These are phyloP conservation scores for Euclidia mi DNA, from an alignment of 2,888 invertebrate species.

Conservation along the genomic window DNA sequence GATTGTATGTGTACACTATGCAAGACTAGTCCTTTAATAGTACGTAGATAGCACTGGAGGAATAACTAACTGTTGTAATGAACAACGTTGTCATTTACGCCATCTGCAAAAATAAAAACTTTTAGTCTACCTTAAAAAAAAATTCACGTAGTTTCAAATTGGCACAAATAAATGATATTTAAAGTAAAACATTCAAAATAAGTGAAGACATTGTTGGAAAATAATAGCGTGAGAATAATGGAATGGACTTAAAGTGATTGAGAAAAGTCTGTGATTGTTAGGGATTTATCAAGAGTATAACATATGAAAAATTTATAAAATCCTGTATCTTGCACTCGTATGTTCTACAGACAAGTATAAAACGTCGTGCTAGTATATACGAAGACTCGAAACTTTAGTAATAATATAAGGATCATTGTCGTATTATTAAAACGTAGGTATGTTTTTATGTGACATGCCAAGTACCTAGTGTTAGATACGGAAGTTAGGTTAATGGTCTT, in stretches of 20 bases:
- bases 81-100: neutral
- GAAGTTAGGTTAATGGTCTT: conserved; percentile 20
- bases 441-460: conserved; percentile 27
- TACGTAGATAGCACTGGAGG: neutral
- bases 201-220: neutral
- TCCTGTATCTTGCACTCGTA: conserved; percentile 21
- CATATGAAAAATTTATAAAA: conserved; percentile 35
- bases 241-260: conserved; percentile 44
- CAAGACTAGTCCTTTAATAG: neutral
- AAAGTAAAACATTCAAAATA: no score
- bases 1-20: neutral
- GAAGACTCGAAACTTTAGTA: conserved; percentile 25
- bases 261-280: conserved; percentile 51
- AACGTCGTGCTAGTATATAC: conserved; percentile 22
- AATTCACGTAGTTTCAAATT: neutral
- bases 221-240: neutral
- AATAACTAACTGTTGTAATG: neutral
- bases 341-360: neutral
- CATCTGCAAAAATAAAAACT: no score
- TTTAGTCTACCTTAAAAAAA: neutral
- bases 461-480: conserved; percentile 35
- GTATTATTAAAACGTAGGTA: conserved; percentile 24
- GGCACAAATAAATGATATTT: neutral
- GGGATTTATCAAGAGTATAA: conserved; percentile 31
- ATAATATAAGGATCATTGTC: conserved; percentile 23